Percentiles rank a stretch among this genome's conserved stretches.
phyloP scores from a whole-genome alignment of 2,797 vertebrate species.

The Darevskia nairensis region DNA sequence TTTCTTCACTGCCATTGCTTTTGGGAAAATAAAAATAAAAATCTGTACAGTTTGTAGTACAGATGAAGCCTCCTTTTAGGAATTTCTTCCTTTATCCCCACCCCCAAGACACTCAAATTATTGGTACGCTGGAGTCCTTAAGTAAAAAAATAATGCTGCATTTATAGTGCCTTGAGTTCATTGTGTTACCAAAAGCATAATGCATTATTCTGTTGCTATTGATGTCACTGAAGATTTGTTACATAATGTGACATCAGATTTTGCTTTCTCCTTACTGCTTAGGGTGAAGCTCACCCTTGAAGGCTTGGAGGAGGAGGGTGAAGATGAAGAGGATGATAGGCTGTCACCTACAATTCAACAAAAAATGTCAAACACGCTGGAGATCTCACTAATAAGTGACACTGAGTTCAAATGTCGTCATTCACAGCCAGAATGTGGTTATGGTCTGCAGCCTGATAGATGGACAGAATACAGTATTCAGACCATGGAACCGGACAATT shows the following conservation, averaged over 20 bases:
- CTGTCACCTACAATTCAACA: conserved; percentile 79
- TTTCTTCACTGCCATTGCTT: neutral
- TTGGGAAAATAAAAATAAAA: neutral
- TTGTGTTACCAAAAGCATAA: neutral
- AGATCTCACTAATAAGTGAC: conserved; percentile 90
- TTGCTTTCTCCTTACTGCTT: conserved; percentile 48
- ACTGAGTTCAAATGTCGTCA: conserved; percentile 89
- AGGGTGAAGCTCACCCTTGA: conserved; percentile 93
- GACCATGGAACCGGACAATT: conserved; percentile 96
- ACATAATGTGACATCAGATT: neutral
- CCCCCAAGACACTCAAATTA: neutral
- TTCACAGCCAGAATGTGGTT: conserved; percentile 95
- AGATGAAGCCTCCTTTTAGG: neutral
- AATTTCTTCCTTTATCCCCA: neutral
- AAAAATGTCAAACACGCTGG: conserved; percentile 89
- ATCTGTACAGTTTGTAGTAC: neutral
- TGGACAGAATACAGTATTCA: conserved; percentile 97
- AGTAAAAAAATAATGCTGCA: too few relatives aligned
- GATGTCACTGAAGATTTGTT: neutral
- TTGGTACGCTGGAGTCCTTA: neutral
- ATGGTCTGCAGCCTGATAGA: conserved; percentile 85
- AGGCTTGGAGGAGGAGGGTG: conserved; percentile 87
- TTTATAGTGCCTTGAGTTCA: too few relatives aligned
- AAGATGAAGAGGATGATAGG: conserved; percentile 81
- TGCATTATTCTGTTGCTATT: neutral